A percentile compares a stretch with the other conserved stretches of the same genome.
phyloP scores from a whole-genome alignment of 2,888 invertebrate genomes.

The Pseudococcus viburni region DNA sequence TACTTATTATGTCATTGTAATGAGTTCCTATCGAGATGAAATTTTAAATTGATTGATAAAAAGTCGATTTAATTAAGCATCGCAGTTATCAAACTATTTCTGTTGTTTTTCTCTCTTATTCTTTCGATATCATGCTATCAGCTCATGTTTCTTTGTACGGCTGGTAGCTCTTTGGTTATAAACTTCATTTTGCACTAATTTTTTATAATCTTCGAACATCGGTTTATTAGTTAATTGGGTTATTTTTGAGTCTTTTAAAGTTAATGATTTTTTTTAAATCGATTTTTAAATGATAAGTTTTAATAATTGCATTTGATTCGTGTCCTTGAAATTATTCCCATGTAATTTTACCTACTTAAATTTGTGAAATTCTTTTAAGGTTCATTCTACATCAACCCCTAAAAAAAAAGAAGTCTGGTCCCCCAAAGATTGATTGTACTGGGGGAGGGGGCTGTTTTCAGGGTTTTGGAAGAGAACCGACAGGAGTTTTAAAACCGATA shows the following conservation, averaged over 20 bases:
- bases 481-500: too few species aligned
- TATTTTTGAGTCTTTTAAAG: background rate
- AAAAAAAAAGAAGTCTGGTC: too few species aligned
- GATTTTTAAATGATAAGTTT: background rate
- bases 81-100: background rate
- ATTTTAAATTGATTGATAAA: background rate
- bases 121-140: background rate
- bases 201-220: background rate
- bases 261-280: background rate
- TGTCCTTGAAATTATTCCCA: background rate
- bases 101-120: background rate
- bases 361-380: background rate
- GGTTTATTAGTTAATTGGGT: conserved; percentile 4
- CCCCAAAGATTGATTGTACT: too few species aligned
- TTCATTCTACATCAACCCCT: background rate
- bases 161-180: background rate
- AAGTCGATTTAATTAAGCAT: background rate
- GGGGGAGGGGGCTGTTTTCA: too few species aligned
- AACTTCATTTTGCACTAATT: background rate
- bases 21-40: background rate
- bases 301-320: background rate
- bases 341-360: background rate
- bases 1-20: too few species aligned
- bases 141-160: background rate
- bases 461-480: too few species aligned